phyloP scores from a whole-genome alignment of 2,888 invertebrate genomes.

The Athalia rosae region DNA sequence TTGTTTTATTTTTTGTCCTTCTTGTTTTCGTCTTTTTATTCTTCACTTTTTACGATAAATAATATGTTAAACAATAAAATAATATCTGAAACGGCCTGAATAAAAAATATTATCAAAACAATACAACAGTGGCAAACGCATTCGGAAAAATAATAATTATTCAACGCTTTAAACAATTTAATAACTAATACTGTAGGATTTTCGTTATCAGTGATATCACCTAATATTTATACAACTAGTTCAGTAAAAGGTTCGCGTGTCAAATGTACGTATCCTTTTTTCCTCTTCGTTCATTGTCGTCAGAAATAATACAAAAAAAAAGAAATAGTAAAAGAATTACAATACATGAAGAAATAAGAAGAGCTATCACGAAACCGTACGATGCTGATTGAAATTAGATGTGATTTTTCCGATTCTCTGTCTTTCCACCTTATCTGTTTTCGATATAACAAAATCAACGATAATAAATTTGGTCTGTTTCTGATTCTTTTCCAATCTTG shows the following conservation, averaged over 20 bases:
- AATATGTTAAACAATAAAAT: slow-evolving; percentile 35
- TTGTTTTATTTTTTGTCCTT: slow-evolving; percentile 34
- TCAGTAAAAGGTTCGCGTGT: no score
- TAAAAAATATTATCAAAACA: slow-evolving; percentile 9
- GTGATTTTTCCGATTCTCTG: no score
- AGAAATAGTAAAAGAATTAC: no score
- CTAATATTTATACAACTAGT: not conserved
- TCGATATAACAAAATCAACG: no score
- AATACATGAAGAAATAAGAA: no score
- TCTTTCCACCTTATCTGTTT: no score
- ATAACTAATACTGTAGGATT: slow-evolving; percentile 40
- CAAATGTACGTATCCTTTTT: not conserved
- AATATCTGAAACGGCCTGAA: slow-evolving; percentile 8
- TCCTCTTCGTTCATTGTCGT: not conserved
- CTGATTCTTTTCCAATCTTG: no score
- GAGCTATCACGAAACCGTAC: no score
- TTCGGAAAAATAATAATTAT: not conserved
- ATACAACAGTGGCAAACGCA: slow-evolving; percentile 16
- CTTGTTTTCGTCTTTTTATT: not conserved
- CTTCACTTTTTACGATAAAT: not conserved
- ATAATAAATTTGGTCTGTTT: no score
- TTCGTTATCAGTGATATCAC: not conserved
- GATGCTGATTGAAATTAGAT: no score
- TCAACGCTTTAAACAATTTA: not conserved
- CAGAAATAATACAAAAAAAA: no score